These are phyloP conservation scores for Ditylenchus dipsaci DNA, from an alignment of 1,140 invertebrate species.

Conservation along the genomic window DNA sequence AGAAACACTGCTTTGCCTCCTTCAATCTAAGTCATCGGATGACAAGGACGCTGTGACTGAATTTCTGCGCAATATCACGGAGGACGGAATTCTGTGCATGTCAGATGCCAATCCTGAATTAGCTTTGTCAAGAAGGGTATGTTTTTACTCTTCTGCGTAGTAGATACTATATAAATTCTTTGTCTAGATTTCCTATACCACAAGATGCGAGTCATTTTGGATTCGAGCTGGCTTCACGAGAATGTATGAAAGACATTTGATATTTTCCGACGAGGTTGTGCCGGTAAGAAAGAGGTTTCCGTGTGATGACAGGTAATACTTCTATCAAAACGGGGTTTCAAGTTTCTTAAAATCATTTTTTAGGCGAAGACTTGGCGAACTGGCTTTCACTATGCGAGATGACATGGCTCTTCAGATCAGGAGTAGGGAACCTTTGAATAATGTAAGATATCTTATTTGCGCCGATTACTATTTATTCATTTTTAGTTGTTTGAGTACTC, in stretches of 20 bases:
- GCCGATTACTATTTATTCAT: background rate
- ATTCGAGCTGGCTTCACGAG: conserved; percentile 44
- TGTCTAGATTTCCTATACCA: conserved; percentile 25
- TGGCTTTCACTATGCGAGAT: conserved; percentile 51
- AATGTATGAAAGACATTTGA: conserved; percentile 31
- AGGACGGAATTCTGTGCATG: too few species aligned
- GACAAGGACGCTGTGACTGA: conserved; percentile 6
- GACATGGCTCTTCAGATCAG: conserved; percentile 45
- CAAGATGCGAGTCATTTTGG: conserved; percentile 53
- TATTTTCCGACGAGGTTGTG: conserved; percentile 16
- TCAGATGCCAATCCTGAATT: background rate
- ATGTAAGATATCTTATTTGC: conserved; percentile 7
- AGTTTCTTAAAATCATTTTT: conserved; percentile 1
- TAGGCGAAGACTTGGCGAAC: conserved; percentile 50
- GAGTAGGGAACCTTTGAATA: conserved; percentile 26
- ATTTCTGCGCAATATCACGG: conserved; percentile 24
- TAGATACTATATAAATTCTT: background rate
- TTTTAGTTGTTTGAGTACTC: conserved; percentile 25
- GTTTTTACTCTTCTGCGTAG: background rate
- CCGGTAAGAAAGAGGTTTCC: conserved; percentile 26
- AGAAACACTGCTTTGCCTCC: background rate
- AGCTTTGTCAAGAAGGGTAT: conserved; percentile 21
- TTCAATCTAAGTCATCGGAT: background rate
- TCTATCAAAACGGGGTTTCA: too few species aligned
- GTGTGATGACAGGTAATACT: conserved; percentile 44